A percentile compares a stretch with the other conserved stretches of the same genome.
Evolutionary conservation across 2,797 vertebrate genomes (phyloP).

Genomic region (Uromys caudimaculatus): DNA sequence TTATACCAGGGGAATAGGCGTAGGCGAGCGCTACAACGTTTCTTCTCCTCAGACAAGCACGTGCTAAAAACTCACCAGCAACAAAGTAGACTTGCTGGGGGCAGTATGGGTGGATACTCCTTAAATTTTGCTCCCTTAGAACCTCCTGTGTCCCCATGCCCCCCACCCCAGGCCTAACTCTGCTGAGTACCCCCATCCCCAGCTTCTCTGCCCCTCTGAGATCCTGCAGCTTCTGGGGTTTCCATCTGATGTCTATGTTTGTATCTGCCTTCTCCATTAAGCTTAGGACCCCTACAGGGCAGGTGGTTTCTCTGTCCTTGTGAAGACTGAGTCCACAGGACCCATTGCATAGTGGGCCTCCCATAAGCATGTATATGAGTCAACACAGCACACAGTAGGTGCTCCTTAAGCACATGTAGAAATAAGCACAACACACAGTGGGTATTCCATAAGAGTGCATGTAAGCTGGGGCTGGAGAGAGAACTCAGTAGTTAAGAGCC

Average conservation of each 20-base stretch:
- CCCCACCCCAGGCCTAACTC: neutral
- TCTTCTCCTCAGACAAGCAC: neutral
- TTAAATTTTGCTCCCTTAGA: neutral
- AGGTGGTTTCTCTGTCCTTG: neutral
- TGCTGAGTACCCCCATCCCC: neutral
- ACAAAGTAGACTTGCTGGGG: accelerated
- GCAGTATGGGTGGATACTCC: accelerated
- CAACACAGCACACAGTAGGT: neutral
- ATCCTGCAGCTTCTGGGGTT: neutral
- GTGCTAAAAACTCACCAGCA: neutral
- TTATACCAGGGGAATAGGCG: neutral
- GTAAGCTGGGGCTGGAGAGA: neutral
- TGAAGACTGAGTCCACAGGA: neutral
- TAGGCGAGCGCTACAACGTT: accelerated
- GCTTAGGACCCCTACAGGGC: neutral
- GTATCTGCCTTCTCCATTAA: neutral
- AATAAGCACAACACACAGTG: neutral
- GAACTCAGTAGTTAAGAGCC: neutral
- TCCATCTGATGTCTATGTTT: neutral
- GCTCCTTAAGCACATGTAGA: neutral
- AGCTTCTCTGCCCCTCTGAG: accelerated
- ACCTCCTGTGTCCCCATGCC: neutral
- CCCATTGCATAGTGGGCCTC: neutral
- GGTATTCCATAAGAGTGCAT: too few relatives aligned
- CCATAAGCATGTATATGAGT: neutral